Base-by-base conservation (phyloP, 2,113 vertebrate genomes). In the Petrocephalus zakoni region DNA sequence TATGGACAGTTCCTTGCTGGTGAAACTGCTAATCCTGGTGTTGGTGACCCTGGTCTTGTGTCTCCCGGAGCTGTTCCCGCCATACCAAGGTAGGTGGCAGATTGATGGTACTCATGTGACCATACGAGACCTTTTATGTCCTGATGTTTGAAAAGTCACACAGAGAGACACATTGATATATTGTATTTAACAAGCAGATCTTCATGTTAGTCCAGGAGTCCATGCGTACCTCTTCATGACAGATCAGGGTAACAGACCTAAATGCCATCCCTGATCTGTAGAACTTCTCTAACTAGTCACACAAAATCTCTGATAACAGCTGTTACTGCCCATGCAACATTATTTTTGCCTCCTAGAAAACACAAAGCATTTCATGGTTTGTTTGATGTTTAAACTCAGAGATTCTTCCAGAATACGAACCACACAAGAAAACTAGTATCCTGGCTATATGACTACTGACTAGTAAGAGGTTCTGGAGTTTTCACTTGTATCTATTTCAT, bases 11-110 rank as follows among this genome's bases (percentile, higher is more conserved):
- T 90, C 93, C 53, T 91, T 90, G 2, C 49, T 96, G 87, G 89
- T 93, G 86, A 97, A 96, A 95, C 94, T 98, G 88, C 21, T 93
- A 87, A 61, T 96, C 37, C 94, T 96, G 85, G 90, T 97, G 92
- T 92, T 97, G 91, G 92, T 95, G 0, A 68, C 92, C 56, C 95
- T 97, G 90, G 96, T 97, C 94, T 90, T 98, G 89, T 96, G 96
- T 91, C 96, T 99, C 87, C 97, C 97, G 61, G 97, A 98, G 61
- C 95, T 97, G 94, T 98, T 98, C 94, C 94, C 94, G 88, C 91
- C 94, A 89, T 53, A 94, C 47, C 93, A 93, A 96, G 96, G 97
- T 98, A 91, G 94, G 95, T 94, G 0, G 25, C n/a, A 81, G 21
- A 46, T 49, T 13, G 0, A 47, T 83, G 22, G 34, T 83, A 8